Conservation (phyloP, 2,888 invertebrate species). For the Buathra laborator region DNA sequence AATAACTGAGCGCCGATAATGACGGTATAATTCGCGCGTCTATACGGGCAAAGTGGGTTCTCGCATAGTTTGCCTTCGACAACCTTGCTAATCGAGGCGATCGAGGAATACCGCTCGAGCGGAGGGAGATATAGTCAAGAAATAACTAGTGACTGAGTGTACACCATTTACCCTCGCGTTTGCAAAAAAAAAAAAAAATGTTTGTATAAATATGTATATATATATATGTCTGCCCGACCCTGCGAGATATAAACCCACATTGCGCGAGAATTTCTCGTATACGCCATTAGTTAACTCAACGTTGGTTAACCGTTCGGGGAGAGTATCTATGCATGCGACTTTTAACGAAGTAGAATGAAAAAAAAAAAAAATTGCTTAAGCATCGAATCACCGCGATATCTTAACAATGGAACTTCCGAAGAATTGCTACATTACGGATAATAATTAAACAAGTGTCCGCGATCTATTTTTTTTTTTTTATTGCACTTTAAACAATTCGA, state of each 20-base stretch:
- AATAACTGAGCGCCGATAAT: conserved; percentile 77
- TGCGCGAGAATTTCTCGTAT: conserved; percentile 52
- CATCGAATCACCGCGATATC: not conserved
- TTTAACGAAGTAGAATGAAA: conserved; percentile 15
- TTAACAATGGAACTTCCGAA: not conserved
- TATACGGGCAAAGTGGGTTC: conserved; percentile 75
- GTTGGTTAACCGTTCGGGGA: conserved; percentile 20
- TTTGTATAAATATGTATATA: not conserved
- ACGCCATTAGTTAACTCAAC: conserved; percentile 49
- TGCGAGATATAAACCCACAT: conserved; percentile 57
- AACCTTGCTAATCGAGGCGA: conserved; percentile 70
- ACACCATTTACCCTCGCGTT: conserved; percentile 12
- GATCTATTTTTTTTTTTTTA: too few relatives aligned
- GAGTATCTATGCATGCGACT: conserved; percentile 28
- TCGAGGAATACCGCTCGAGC: conserved; percentile 53
- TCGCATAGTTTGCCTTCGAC: conserved; percentile 17
- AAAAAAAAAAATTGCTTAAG: not conserved
- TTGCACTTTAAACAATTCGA: not conserved
- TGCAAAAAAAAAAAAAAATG: conserved; percentile 22
- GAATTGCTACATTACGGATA: not conserved
- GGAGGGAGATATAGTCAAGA: conserved; percentile 35
- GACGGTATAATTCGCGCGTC: conserved; percentile 74
- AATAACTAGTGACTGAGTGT: conserved; percentile 34
- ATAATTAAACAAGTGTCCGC: not conserved
- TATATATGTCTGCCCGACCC: conserved; percentile 22